Percentiles rank a stretch among this genome's conserved stretches.
These are phyloP conservation scores for Chelonia mydas DNA, from an alignment of 2,797 vertebrate species.

Conservation along the genomic window DNA sequence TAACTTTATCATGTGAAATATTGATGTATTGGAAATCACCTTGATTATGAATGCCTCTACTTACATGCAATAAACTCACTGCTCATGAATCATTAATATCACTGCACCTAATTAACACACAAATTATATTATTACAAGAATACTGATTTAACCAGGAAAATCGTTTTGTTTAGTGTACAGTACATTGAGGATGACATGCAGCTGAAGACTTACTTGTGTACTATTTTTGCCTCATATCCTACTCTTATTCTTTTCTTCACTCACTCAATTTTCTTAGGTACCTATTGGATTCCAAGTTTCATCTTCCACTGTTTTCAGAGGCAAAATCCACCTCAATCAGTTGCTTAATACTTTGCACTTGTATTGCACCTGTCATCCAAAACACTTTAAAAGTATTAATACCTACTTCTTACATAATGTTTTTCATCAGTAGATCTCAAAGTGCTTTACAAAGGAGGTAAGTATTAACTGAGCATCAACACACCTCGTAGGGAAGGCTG, in stretches of 20 bases:
- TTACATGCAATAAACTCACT: background rate
- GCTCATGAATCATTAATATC: background rate
- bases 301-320: background rate
- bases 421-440: background rate
- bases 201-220: fast-evolving
- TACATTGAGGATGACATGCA: background rate
- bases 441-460: background rate
- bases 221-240: background rate
- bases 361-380: background rate
- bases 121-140: background rate
- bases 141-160: fast-evolving
- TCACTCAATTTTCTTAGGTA: background rate
- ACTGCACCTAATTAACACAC: background rate
- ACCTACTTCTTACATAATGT: background rate
- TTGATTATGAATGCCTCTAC: fast-evolving
- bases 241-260: fast-evolving
- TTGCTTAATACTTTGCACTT: background rate
- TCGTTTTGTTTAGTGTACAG: background rate
- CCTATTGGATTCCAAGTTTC: background rate
- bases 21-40: background rate
- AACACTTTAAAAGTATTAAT: background rate
- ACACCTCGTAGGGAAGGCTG: background rate
- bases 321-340: background rate
- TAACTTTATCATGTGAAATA: background rate
- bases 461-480: background rate